Conservation (phyloP, 2,113 vertebrate species). For the Paedocypris sp. region DNA sequence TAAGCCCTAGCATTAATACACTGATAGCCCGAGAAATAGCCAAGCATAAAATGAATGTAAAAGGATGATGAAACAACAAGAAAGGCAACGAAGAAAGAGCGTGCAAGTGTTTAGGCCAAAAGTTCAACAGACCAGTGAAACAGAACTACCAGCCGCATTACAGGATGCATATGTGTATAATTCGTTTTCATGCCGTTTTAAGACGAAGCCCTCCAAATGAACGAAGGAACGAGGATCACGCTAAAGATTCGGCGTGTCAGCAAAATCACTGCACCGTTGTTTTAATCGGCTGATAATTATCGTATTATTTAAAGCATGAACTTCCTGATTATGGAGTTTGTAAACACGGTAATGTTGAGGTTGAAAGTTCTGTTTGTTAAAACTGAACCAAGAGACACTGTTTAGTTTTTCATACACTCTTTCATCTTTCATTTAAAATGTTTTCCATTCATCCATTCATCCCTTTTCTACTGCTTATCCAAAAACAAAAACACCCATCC, state of each 20-base stretch:
- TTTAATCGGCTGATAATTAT: neutral
- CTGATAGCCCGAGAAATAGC: conserved; percentile 70
- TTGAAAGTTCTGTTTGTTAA: neutral
- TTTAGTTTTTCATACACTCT: no score
- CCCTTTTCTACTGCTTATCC: no score
- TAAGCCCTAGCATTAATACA: conserved; percentile 70
- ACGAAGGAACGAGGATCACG: neutral
- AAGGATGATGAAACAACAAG: conserved; percentile 73
- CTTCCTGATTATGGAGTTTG: conserved; percentile 6
- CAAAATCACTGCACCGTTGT: neutral
- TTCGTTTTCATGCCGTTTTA: conserved; percentile 28
- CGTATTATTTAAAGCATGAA: conserved; percentile 4
- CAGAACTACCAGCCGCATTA: conserved; percentile 59
- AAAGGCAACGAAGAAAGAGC: conserved; percentile 59
- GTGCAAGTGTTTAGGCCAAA: conserved; percentile 62
- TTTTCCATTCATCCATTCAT: no score
- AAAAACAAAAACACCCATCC: no score
- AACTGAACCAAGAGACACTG: neutral
- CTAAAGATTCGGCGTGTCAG: neutral
- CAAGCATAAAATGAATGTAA: conserved; percentile 75
- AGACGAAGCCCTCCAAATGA: conserved; percentile 15
- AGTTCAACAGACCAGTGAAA: conserved; percentile 64
- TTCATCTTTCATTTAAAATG: no score
- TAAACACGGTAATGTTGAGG: neutral
- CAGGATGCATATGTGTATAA: conserved; percentile 51